A percentile compares a stretch with the other conserved stretches of the same genome.
These are phyloP conservation scores for Ceratina japonica DNA, from an alignment of 1,140 invertebrate genomes.

Conservation along the genomic window DNA sequence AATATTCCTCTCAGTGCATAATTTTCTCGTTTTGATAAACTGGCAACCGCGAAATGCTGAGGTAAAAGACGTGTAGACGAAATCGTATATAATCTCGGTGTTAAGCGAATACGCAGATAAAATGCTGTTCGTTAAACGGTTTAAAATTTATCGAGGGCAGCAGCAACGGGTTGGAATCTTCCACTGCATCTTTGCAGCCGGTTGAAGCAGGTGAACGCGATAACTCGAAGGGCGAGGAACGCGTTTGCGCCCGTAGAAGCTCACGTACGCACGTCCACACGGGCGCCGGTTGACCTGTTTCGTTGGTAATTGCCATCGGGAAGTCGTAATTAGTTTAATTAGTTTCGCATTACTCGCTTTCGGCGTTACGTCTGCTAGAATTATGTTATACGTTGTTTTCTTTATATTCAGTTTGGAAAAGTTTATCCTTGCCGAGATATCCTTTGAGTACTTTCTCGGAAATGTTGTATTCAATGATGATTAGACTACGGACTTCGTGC, in stretches of 20 bases:
- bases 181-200: conserved; percentile 27
- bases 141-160: conserved; percentile 9
- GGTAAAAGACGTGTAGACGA: no score
- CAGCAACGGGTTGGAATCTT: conserved; percentile 13
- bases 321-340: conserved; percentile 69
- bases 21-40: no score
- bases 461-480: not conserved
- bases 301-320: conserved; percentile 64
- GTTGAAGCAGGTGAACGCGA: conserved; percentile 41
- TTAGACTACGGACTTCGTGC: not conserved
- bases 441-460: not conserved
- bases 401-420: not conserved
- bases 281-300: conserved; percentile 11
- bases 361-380: not conserved
- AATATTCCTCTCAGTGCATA: no score
- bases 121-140: conserved; percentile 6
- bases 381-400: not conserved
- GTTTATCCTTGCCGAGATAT: not conserved
- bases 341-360: conserved; percentile 45
- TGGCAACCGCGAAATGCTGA: no score
- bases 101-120: not conserved
- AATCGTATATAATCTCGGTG: no score
- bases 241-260: conserved; percentile 45
- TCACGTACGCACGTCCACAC: conserved; percentile 37
- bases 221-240: conserved; percentile 52